Conservation (phyloP, 2,888 invertebrate genomes). For the Aphelenchoides bicaudatus region DNA sequence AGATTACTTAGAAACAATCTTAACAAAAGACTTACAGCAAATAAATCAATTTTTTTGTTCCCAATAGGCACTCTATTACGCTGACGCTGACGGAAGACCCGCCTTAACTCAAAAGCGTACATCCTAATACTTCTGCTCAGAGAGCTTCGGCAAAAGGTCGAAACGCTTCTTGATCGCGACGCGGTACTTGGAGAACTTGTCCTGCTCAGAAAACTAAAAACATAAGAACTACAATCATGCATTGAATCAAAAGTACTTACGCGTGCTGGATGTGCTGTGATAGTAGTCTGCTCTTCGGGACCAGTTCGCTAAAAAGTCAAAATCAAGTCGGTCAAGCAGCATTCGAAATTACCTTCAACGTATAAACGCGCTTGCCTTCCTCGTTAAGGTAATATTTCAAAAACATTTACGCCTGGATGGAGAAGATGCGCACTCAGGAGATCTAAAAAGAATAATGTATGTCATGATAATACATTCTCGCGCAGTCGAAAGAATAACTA, state of each 20-base stretch:
- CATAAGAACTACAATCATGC: no score
- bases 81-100: conserved; percentile 21
- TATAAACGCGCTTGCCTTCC: conserved; percentile 78
- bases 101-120: conserved; percentile 21
- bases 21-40: conserved; percentile 19
- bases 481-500: no score
- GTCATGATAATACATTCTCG: no score
- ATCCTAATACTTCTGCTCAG: conserved; percentile 16
- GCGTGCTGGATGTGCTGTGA: conserved; percentile 87
- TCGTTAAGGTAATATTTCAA: conserved; percentile 75
- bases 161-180: conserved; percentile 84
- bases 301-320: conserved; percentile 71
- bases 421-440: background rate
- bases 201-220: conserved; percentile 95
- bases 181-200: conserved; percentile 83
- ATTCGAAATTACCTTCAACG: conserved; percentile 72
- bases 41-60: conserved; percentile 20
- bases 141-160: conserved; percentile 72
- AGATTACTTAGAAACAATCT: background rate
- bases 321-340: conserved; percentile 3
- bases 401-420: conserved; percentile 67
- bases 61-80: conserved; percentile 11
- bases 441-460: no score
- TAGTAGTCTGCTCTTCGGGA: conserved; percentile 75
- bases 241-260: no score